A percentile compares a stretch with the other conserved stretches of the same genome.
phyloP scores from a whole-genome alignment of 1,140 invertebrate genomes.

The Halyomorpha halys region DNA sequence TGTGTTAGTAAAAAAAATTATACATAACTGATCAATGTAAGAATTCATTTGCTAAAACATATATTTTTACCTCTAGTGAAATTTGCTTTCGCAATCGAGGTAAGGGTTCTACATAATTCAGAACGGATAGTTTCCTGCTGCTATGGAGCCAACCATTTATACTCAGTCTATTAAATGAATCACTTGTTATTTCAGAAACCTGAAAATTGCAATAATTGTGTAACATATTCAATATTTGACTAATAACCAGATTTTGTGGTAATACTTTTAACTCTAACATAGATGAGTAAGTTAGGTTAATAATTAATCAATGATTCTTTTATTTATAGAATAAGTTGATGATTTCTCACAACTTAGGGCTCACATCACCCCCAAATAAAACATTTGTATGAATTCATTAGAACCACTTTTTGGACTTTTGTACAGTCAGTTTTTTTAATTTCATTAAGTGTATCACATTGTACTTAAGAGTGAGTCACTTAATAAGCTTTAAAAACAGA shows the following conservation, averaged over 20 bases:
- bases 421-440: too few species aligned
- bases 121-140: conserved; percentile 6
- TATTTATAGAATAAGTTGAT: too few species aligned
- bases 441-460: too few species aligned
- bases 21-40: not conserved
- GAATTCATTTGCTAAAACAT: not conserved
- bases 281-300: too few species aligned
- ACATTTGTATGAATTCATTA: too few species aligned
- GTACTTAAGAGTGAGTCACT: too few species aligned
- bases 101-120: conserved; percentile 19
- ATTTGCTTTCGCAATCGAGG: conserved; percentile 10
- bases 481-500: too few species aligned
- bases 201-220: conserved; percentile 16
- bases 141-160: conserved; percentile 33
- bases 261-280: not conserved
- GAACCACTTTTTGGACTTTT: too few species aligned
- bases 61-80: conserved; percentile 4
- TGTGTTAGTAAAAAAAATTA: too few species aligned
- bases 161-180: conserved; percentile 24
- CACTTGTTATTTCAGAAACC: conserved; percentile 29
- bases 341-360: too few species aligned
- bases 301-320: too few species aligned
- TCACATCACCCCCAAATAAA: too few species aligned
- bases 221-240: not conserved
- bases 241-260: not conserved